Evolutionary conservation across 2,888 invertebrate genomes (phyloP), one percentile per base, ranked within the genome.

Genomic region (Achlya flavicornis): DNA sequence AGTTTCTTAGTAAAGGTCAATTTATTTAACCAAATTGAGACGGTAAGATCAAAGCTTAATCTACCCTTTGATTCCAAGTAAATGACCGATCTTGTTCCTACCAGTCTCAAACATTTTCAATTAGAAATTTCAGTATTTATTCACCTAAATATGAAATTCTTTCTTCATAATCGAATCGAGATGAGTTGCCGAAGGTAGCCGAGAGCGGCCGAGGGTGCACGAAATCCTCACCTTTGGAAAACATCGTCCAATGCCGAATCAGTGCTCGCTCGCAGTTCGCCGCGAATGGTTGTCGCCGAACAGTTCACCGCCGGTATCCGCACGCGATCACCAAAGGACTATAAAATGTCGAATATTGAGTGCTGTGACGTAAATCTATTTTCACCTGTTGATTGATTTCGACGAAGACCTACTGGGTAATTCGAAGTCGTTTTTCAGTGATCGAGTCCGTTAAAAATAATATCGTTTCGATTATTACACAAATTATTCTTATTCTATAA

Each of bases 191-290:
- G 91, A 89, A 77, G 74, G 76, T 68, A 68, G 72, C 87, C 93
- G 92, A 91, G 74, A 72, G 71, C 66, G 53, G 75, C 87, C 93
- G 93, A 89, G 84, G 71, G 72, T 73, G 75, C 74, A 81, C 91
- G 92, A 90, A 81, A 81, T 88, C 86, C 92, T 92, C 91, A 93
- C 93, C 93, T 93, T 92, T 91, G 79, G 84, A 90, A 88, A 88
- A 88, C 85, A 86, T 81, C 87, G 84, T 81, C 92, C 90, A 91
- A 92, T 90, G 87, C 88, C 85, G 92, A 92, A 88, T 89, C 92
- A 93, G 93, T 93, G 89, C 83, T 82, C 78, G 83, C 77, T 87
- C 81, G 90, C 74, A 76, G 74, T 75, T 81, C 81, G 80, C 70
- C 76, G 84, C 79, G 86, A 72, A 76, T 67, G 84, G 89, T 75